These are phyloP conservation scores for Sisor rabdophorus DNA, from an alignment of 2,113 vertebrate species.

Conservation along the genomic window DNA sequence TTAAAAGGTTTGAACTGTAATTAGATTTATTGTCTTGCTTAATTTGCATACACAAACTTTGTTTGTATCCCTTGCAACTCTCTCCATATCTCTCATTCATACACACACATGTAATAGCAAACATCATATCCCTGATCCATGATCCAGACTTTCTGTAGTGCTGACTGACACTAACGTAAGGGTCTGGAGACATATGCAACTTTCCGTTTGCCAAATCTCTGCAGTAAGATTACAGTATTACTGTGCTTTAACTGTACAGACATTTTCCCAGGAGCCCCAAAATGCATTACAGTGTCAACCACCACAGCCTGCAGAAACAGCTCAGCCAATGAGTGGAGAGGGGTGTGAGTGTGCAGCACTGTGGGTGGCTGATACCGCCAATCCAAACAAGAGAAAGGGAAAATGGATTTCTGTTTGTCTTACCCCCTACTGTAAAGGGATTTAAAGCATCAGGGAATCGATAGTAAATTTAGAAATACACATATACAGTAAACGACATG, in stretches of 20 bases:
- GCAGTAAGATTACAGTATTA: slow-evolving; percentile 18
- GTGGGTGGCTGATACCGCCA: slow-evolving; percentile 37
- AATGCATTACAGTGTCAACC: slow-evolving; percentile 15
- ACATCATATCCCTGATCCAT: background rate
- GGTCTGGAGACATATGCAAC: slow-evolving; percentile 2
- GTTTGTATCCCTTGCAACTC: background rate
- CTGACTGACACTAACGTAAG: slow-evolving; percentile 9
- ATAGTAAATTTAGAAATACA: slow-evolving; percentile 15
- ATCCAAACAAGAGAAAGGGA: background rate
- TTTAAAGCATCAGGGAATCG: slow-evolving; percentile 27
- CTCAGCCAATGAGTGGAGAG: slow-evolving; percentile 16
- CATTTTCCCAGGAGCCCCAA: slow-evolving; percentile 21
- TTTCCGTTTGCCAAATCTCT: slow-evolving; percentile 8
- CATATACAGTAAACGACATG: slow-evolving; percentile 10
- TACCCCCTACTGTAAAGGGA: slow-evolving; percentile 20
- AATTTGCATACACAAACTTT: background rate
- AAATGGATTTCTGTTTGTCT: slow-evolving; percentile 40
- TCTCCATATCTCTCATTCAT: background rate
- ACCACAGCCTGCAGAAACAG: slow-evolving; percentile 11
- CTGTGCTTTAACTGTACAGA: background rate
- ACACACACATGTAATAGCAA: slow-evolving; percentile 1
- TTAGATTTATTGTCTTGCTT: slow-evolving; percentile 16
- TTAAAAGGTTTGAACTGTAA: slow-evolving; percentile 27
- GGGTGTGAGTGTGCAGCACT: background rate
- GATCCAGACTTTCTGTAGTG: slow-evolving; percentile 4